phyloP scores from a whole-genome alignment of 2,888 invertebrate genomes.

The Cantharis rustica region DNA sequence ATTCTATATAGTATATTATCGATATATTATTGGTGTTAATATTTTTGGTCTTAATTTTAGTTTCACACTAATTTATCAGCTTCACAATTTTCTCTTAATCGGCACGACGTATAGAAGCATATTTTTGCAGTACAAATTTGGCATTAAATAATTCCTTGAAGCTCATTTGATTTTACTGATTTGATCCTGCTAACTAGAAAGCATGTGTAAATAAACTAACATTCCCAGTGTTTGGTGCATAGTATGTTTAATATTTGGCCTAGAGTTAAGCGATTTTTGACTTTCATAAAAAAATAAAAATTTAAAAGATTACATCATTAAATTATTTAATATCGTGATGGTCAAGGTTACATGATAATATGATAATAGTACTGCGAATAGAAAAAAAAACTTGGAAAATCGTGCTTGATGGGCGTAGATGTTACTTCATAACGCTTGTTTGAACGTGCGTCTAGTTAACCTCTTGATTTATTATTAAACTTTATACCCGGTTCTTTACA shows the following conservation, averaged over 20 bases:
- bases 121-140: no score
- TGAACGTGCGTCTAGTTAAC: conserved; percentile 53
- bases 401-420: conserved; percentile 54
- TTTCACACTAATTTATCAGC: no score
- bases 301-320: background rate
- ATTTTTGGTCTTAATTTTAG: no score
- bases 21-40: no score
- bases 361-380: conserved; percentile 46
- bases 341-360: conserved; percentile 49
- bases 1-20: no score
- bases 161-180: no score
- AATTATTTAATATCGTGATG: conserved; percentile 24
- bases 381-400: conserved; percentile 50
- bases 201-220: no score
- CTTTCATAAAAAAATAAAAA: background rate
- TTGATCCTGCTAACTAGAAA: no score
- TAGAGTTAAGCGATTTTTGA: background rate
- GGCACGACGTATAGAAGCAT: no score
- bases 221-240: no score
- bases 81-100: no score
- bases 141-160: no score
- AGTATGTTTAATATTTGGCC: background rate
- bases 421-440: conserved; percentile 51
- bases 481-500: conserved; percentile 6
- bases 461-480: conserved; percentile 51